phyloP scores from a whole-genome alignment of 2,113 vertebrate species.

The Siniperca chuatsi region DNA sequence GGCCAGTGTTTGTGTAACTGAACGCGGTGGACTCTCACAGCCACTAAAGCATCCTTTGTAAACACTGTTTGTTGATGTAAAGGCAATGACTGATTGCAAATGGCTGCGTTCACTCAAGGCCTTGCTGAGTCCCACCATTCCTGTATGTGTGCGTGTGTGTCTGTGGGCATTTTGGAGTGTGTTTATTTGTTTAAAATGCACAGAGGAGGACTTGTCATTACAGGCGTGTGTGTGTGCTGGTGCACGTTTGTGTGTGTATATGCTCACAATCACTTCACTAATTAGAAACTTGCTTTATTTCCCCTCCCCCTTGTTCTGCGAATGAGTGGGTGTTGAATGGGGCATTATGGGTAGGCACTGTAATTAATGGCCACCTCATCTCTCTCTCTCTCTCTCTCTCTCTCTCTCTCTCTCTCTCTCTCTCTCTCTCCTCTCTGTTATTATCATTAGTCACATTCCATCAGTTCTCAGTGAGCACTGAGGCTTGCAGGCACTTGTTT shows the following conservation, averaged over 20 bases:
- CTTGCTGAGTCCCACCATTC: background rate
- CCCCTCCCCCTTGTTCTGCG: constrained; percentile 41
- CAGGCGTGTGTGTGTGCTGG: background rate
- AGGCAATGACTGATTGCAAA: constrained; percentile 41
- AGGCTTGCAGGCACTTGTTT: constrained; percentile 68
- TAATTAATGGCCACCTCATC: constrained; percentile 68
- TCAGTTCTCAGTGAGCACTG: constrained; percentile 64
- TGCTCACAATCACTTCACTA: constrained; percentile 57
- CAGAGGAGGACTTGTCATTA: constrained; percentile 50
- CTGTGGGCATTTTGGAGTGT: constrained; percentile 6
- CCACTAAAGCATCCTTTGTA: constrained; percentile 43
- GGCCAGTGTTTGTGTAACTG: constrained; percentile 40
- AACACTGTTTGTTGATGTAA: constrained; percentile 57
- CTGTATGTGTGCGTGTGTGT: background rate
- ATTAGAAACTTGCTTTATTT: constrained; percentile 67
- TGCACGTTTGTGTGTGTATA: constrained; percentile 44
- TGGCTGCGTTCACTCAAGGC: constrained; percentile 26
- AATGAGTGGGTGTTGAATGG: constrained; percentile 62
- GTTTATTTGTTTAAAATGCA: constrained; percentile 50
- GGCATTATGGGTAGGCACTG: constrained; percentile 57
- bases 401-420: background rate
- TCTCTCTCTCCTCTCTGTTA: constrained; percentile 33
- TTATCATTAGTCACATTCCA: constrained; percentile 80
- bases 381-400: background rate
- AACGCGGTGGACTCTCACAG: constrained; percentile 18